Evolutionary conservation across 2,113 vertebrate species (phyloP).

Genomic region (Coracopsis vasa): DNA sequence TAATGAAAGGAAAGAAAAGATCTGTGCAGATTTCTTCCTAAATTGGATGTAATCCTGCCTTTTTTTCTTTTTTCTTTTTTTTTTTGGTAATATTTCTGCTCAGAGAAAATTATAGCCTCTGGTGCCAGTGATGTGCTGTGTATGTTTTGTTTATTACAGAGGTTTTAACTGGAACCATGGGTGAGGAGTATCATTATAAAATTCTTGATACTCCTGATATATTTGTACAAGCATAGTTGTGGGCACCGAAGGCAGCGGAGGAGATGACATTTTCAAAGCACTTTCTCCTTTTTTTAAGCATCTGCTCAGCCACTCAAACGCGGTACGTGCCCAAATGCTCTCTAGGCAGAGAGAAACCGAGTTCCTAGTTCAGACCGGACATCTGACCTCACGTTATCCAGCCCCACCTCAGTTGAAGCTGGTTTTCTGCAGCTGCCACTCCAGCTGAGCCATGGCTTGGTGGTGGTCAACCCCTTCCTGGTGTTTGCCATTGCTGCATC

Average conservation of each 20-base stretch:
- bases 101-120: constrained; percentile 77
- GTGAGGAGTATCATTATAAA: constrained; percentile 72
- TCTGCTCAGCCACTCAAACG: not conserved
- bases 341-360: not conserved
- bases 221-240: constrained; percentile 69
- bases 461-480: not conserved
- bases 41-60: constrained; percentile 67
- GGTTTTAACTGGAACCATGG: constrained; percentile 72
- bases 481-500: not conserved
- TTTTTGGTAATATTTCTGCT: constrained; percentile 73
- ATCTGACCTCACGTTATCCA: rapidly evolving
- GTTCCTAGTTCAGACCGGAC: not conserved
- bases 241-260: not conserved
- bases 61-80: constrained; percentile 13
- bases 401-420: not conserved
- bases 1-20: constrained; percentile 79
- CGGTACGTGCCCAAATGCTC: not conserved
- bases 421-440: not conserved
- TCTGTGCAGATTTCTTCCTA: constrained; percentile 72
- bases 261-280: constrained; percentile 15
- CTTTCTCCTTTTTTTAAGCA: constrained; percentile 31
- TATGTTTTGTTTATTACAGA: constrained; percentile 75
- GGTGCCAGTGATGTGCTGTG: constrained; percentile 75
- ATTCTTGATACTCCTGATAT: constrained; percentile 69
- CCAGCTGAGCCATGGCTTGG: not conserved